Conservation (phyloP, 2,888 invertebrate genomes). For the Bursaphelenchus okinawaensis region DNA sequence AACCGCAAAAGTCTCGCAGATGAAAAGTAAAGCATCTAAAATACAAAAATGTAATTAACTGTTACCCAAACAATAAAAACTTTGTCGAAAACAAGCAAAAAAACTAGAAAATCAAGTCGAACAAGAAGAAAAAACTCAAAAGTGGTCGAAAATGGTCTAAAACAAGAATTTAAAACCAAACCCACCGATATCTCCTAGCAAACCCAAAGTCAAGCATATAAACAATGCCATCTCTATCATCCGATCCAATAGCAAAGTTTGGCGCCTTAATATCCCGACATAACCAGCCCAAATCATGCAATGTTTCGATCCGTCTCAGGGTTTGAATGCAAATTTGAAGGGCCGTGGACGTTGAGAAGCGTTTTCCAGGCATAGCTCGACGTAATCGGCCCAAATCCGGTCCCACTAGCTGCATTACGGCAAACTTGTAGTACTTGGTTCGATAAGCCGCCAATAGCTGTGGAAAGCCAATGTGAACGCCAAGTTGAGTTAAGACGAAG, state of each 20-base stretch:
- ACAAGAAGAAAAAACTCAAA: too few species aligned
- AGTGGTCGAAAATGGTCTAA: too few species aligned
- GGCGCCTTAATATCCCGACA: constrained; percentile 49
- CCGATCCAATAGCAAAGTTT: constrained; percentile 47
- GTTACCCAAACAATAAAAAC: too few species aligned
- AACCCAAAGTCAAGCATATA: constrained; percentile 54
- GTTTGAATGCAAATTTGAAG: constrained; percentile 39
- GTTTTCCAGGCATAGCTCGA: constrained; percentile 35
- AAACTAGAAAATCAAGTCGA: too few species aligned
- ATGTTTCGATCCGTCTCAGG: constrained; percentile 38
- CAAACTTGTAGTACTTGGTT: constrained; percentile 39
- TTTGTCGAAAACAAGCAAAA: too few species aligned
- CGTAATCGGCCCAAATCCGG: constrained; percentile 42
- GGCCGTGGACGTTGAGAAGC: constrained; percentile 39
- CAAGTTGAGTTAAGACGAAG: constrained; percentile 37
- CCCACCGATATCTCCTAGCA: constrained; percentile 42
- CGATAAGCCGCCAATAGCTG: constrained; percentile 38
- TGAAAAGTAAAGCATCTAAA: too few species aligned
- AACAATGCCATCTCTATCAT: constrained; percentile 26
- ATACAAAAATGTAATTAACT: too few species aligned
- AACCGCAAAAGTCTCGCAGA: too few species aligned
- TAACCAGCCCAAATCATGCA: constrained; percentile 38
- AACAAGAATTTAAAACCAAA: too few species aligned
- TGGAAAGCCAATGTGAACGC: constrained; percentile 38
- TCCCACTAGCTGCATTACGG: constrained; percentile 48